phyloP scores from a whole-genome alignment of 2,797 vertebrate genomes.

The Euthynnus affinis region DNA sequence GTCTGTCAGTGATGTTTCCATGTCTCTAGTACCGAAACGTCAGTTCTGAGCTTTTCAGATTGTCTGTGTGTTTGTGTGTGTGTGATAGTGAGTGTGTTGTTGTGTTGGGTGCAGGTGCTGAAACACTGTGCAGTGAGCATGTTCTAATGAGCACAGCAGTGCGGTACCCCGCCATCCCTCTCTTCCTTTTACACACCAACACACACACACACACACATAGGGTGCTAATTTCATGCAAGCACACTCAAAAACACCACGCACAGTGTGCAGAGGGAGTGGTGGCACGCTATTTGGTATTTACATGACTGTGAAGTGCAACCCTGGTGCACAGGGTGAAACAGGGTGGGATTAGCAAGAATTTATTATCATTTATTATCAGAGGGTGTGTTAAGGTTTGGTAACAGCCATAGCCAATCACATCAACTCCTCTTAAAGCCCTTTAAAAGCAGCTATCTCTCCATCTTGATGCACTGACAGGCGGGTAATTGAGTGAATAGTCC shows the following conservation, averaged over 20 bases:
- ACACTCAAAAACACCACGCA: constrained; percentile 36
- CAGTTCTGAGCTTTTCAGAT: constrained; percentile 50
- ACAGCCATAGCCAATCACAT: constrained; percentile 25
- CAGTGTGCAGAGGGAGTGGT: constrained; percentile 42
- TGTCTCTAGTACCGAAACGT: constrained; percentile 45
- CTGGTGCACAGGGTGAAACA: background rate
- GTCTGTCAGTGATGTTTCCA: constrained; percentile 33
- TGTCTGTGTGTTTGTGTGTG: constrained; percentile 42
- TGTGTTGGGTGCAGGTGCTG: constrained; percentile 79
- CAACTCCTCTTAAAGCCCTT: constrained; percentile 29
- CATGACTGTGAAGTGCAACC: constrained; percentile 11
- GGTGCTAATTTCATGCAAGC: constrained; percentile 53
- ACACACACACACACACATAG: constrained; percentile 12
- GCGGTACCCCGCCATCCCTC: constrained; percentile 46
- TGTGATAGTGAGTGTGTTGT: constrained; percentile 51
- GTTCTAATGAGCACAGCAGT: constrained; percentile 75
- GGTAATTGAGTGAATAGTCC: constrained; percentile 27
- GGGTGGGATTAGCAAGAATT: constrained; percentile 13
- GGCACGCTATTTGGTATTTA: constrained; percentile 43
- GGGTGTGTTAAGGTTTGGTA: constrained; percentile 32
- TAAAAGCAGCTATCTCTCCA: constrained; percentile 26
- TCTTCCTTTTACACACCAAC: constrained; percentile 51
- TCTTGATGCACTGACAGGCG: constrained; percentile 39
- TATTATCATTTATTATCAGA: constrained; percentile 1
- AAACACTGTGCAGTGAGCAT: constrained; percentile 79